Percentiles rank a stretch among this genome's conserved stretches.
These are phyloP conservation scores for Hydriomena furcata DNA, from an alignment of 2,888 invertebrate species.

Conservation along the genomic window DNA sequence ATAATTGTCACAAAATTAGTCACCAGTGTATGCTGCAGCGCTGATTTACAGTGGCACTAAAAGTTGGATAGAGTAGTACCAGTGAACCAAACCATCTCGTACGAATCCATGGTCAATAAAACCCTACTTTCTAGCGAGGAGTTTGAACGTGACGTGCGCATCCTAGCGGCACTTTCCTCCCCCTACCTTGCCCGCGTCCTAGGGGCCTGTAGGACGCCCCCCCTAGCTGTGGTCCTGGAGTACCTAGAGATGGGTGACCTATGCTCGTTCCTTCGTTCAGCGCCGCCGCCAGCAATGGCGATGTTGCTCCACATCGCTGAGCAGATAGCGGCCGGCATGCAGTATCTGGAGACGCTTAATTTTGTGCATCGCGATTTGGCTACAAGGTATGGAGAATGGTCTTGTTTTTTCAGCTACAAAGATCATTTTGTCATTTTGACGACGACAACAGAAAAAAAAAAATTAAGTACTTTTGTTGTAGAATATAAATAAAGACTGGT, in stretches of 20 bases:
- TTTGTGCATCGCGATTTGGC: constrained; percentile 96
- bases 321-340: constrained; percentile 96
- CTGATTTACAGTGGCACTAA: too few relatives aligned
- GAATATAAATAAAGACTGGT: too few relatives aligned
- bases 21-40: too few relatives aligned
- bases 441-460: too few relatives aligned
- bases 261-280: constrained; percentile 90
- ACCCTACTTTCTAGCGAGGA: constrained; percentile 85
- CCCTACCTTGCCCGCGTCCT: constrained; percentile 90
- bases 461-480: too few relatives aligned
- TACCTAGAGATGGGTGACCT: constrained; percentile 93
- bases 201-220: constrained; percentile 90
- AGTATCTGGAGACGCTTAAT: constrained; percentile 93
- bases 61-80: too few relatives aligned
- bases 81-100: too few relatives aligned
- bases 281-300: constrained; percentile 86
- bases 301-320: constrained; percentile 91
- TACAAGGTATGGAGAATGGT: constrained; percentile 86
- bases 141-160: constrained; percentile 93
- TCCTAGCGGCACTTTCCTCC: constrained; percentile 91
- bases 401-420: too few relatives aligned
- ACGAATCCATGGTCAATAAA: too few relatives aligned
- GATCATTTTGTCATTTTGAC: too few relatives aligned
- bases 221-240: constrained; percentile 91
- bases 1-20: too few relatives aligned